Conservation (phyloP, 2,797 vertebrate species). For the Peromyscus eremicus region DNA sequence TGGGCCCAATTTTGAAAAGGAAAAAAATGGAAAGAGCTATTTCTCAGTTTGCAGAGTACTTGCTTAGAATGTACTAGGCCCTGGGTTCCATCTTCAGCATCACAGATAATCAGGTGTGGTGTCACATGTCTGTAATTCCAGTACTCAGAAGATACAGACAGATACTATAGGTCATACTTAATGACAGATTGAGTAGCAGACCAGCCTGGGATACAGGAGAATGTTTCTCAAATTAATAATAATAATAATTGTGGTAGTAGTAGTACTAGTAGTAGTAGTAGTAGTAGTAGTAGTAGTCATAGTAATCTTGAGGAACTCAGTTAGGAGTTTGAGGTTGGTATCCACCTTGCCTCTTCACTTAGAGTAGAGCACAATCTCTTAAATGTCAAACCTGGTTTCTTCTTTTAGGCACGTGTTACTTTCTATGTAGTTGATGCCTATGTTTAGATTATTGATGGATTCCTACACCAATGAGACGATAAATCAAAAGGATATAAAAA, state of each 20-base stretch:
- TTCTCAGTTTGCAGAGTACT: not conserved
- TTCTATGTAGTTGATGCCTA: not conserved
- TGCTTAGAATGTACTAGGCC: not conserved
- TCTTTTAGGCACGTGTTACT: too few species aligned
- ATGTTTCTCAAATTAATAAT: not conserved
- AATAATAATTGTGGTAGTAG: too few species aligned
- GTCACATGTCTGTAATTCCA: not conserved
- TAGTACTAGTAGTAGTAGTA: too few species aligned
- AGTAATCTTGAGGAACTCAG: not conserved
- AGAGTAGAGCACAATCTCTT: not conserved
- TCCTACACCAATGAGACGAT: not conserved
- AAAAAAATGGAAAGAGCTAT: not conserved
- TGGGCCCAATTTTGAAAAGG: too few species aligned
- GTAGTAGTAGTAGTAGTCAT: too few species aligned
- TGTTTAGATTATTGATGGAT: not conserved
- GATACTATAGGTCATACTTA: not conserved
- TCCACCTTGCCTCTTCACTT: not conserved
- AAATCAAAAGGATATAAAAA: not conserved
- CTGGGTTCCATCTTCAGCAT: not conserved
- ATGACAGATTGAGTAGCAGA: not conserved
- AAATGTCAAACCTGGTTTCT: too few species aligned
- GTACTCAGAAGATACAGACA: not conserved
- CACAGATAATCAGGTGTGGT: not conserved
- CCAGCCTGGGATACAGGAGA: not conserved
- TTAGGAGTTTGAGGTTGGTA: not conserved